Evolutionary conservation across 2,797 vertebrate genomes (phyloP), one percentile per base, ranked within the genome.

Genomic region (Helarctos malayanus): DNA sequence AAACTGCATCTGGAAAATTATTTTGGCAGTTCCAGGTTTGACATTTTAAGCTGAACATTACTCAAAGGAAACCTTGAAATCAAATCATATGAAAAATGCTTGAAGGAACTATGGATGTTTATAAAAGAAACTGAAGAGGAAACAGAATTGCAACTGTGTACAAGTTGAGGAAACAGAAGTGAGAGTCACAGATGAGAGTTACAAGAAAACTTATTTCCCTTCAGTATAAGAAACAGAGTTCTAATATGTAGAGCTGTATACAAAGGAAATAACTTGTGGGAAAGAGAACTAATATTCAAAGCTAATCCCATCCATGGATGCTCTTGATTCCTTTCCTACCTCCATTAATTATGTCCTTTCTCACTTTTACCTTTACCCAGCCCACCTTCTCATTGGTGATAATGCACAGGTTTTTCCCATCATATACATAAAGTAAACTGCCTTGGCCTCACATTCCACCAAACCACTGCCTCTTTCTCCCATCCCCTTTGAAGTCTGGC

Each of bases 11-110:
- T 95, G 94, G 90, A 96, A 92, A 84, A 56, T 35, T 54, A 94
- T 92, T 86, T 93, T 69, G 69, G 45, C 86, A 86, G 89, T 76
- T 95, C 91, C 47, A 14, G 79, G 29, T 52, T 86, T 97, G 95
- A 96, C 92, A 97, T 75, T 97, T 97, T 90, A 97, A 94, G 80
- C 59, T 97, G 85, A 95, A 89, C n/a, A 76, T 87, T 93, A 84
- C 71, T 85, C 27, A 80, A 61, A 89, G 52, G 87, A 93, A 95
- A 94, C 41, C 85, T 82, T 81, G 81, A 94, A 84, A 96, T 89
- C 54, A 94, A 89, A 87, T 96, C 27, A 25, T 56, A 91, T 81
- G 54, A 95, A 95, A 97, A 93, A 79, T 88, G 75, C 78, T 90
- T 95, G 45, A 83, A 97, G 95, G 61, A 94, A 91, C 75, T 80